Percentiles rank a stretch among this genome's conserved stretches.
phyloP scores from a whole-genome alignment of 1,140 invertebrate species.

The Panagrolaimus sp. region DNA sequence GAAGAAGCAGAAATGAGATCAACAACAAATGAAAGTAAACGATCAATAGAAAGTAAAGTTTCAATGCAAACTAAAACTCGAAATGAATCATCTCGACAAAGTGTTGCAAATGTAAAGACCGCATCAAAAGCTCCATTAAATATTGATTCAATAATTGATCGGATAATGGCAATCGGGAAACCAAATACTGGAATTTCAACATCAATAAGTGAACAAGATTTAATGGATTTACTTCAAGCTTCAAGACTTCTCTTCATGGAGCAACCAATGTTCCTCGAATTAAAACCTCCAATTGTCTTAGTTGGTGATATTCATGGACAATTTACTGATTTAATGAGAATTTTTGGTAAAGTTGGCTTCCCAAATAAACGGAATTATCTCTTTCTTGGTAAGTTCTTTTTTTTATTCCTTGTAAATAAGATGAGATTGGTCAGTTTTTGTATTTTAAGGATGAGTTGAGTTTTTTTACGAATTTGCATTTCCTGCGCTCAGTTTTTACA shows the following conservation, averaged over 20 bases:
- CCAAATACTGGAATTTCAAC: not conserved
- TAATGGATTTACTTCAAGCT: constrained; percentile 45
- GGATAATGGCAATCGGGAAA: constrained; percentile 16
- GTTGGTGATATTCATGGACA: constrained; percentile 47
- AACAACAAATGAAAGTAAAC: too few relatives aligned
- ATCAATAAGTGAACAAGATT: constrained; percentile 14
- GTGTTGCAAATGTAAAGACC: too few relatives aligned
- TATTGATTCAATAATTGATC: constrained; percentile 14
- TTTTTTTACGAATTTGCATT: too few relatives aligned
- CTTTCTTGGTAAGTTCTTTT: constrained; percentile 51
- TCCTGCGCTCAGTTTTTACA: too few relatives aligned
- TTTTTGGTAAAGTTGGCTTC: constrained; percentile 35
- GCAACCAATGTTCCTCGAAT: constrained; percentile 62
- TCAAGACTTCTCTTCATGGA: constrained; percentile 63
- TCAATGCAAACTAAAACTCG: too few relatives aligned
- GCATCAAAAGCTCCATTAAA: not conserved
- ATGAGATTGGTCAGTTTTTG: too few relatives aligned
- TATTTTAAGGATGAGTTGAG: too few relatives aligned
- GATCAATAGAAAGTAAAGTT: too few relatives aligned
- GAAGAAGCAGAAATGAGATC: too few relatives aligned
- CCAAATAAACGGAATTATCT: constrained; percentile 62
- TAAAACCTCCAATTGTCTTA: not conserved
- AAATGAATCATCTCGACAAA: too few relatives aligned
- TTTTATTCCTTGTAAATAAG: too few relatives aligned
- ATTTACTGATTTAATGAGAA: constrained; percentile 40